A percentile compares a stretch with the other conserved stretches of the same genome.
Conservation (phyloP, 2,888 invertebrate species). For the Drosophila formosana region DNA sequence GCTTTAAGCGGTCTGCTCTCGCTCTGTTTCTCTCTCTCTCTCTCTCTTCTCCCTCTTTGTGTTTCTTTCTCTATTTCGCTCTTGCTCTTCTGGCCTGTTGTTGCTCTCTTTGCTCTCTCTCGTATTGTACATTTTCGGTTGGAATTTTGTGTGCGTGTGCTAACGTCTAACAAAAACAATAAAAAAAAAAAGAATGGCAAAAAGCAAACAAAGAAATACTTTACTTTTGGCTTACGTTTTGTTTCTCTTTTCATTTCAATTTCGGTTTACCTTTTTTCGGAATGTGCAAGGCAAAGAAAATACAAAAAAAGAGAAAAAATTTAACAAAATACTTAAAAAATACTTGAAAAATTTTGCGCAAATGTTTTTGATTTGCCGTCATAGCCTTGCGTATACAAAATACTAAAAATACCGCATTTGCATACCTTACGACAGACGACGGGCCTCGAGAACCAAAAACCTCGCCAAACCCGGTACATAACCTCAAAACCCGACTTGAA, state of each 20-base stretch:
- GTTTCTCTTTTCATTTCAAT: constrained; percentile 46
- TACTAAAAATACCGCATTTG: constrained; percentile 57
- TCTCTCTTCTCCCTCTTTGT: constrained; percentile 10
- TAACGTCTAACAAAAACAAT: constrained; percentile 76
- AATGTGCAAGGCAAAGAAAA: constrained; percentile 48
- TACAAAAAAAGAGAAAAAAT: constrained; percentile 30
- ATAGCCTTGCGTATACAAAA: constrained; percentile 52
- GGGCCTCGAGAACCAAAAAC: constrained; percentile 29
- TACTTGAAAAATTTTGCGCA: constrained; percentile 18
- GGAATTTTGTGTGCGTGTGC: constrained; percentile 85
- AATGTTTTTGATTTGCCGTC: constrained; percentile 14
- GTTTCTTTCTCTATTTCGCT: constrained; percentile 28
- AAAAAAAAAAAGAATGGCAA: constrained; percentile 35
- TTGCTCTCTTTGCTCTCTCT: constrained; percentile 60
- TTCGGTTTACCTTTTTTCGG: constrained; percentile 59
- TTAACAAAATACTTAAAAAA: constrained; percentile 21
- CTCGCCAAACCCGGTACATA: constrained; percentile 64
- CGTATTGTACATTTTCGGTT: constrained; percentile 75
- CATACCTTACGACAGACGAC: constrained; percentile 60
- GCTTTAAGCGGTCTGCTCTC: constrained; percentile 28
- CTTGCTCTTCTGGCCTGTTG: constrained; percentile 33
- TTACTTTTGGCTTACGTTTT: constrained; percentile 39
- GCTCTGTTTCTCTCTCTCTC: constrained; percentile 16
- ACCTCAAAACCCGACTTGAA: constrained; percentile 55
- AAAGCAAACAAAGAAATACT: constrained; percentile 35